Conservation (phyloP, 2,888 invertebrate genomes). For the Lycophotia porphyrea region DNA sequence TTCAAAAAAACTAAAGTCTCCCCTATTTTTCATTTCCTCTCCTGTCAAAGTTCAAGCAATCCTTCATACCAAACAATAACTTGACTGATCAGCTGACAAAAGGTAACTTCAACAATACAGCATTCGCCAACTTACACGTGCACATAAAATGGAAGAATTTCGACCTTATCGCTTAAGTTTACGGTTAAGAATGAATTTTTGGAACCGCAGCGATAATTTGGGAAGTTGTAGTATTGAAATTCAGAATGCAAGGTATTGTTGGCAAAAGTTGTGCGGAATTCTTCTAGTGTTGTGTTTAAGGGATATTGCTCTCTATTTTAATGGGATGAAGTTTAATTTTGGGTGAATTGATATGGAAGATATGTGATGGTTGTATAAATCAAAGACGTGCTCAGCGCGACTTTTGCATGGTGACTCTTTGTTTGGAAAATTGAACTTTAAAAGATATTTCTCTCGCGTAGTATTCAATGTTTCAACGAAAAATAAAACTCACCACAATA, state of each 20-base stretch:
- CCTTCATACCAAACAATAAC: conserved; percentile 65
- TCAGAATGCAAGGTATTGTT: conserved; percentile 51
- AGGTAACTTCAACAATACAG: conserved; percentile 39
- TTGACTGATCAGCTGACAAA: conserved; percentile 52
- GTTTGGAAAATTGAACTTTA: neutral
- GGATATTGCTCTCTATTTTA: neutral
- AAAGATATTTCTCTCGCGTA: neutral
- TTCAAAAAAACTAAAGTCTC: neutral
- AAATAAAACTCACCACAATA: neutral
- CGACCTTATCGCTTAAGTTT: neutral
- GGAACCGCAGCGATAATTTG: conserved; percentile 11
- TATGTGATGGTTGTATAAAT: conserved; percentile 58
- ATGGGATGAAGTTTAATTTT: conserved; percentile 13
- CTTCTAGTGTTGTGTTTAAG: neutral
- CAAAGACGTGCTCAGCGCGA: conserved; percentile 68
- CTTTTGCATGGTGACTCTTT: conserved; percentile 37
- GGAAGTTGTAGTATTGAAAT: conserved; percentile 38
- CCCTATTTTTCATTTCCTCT: conserved; percentile 36
- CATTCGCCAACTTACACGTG: conserved; percentile 20
- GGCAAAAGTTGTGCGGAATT: neutral
- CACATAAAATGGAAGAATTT: neutral
- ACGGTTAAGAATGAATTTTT: neutral
- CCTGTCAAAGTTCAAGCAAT: conserved; percentile 71
- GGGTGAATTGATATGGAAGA: neutral
- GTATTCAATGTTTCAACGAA: neutral